A percentile compares a stretch with the other conserved stretches of the same genome.
Conservation (phyloP, 2,888 invertebrate genomes). For the Salpingus planirostris region DNA sequence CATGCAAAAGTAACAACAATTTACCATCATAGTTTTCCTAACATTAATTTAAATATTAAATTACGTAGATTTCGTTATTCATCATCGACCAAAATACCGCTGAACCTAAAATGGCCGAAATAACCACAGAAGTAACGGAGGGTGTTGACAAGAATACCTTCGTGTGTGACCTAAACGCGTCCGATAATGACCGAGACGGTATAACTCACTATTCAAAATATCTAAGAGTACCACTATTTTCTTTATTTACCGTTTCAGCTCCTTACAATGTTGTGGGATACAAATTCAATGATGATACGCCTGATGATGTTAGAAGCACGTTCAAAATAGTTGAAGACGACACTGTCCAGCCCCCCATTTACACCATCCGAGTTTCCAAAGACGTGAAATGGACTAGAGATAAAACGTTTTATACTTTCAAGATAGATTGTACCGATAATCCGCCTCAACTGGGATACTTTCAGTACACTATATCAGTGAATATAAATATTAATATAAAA, state of each 20-base stretch:
- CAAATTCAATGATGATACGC: constrained; percentile 42
- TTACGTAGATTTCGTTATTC: too few relatives aligned
- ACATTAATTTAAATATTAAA: too few relatives aligned
- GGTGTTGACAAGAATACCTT: constrained; percentile 26
- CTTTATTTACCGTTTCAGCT: too few relatives aligned
- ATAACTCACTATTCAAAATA: constrained; percentile 11
- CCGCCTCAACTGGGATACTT: constrained; percentile 14
- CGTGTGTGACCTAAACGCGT: constrained; percentile 39
- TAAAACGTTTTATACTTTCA: too few relatives aligned
- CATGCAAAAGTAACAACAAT: too few relatives aligned
- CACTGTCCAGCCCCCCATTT: too few relatives aligned
- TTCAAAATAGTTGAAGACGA: constrained; percentile 15
- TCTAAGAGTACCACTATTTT: constrained; percentile 9
- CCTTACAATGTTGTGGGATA: constrained; percentile 48
- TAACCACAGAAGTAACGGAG: constrained; percentile 42
- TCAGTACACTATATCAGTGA: constrained; percentile 1
- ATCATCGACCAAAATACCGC: constrained; percentile 44
- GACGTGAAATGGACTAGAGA: too few relatives aligned
- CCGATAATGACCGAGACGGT: constrained; percentile 54
- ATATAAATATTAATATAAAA: too few relatives aligned
- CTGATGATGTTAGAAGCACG: constrained; percentile 2
- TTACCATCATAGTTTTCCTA: too few relatives aligned
- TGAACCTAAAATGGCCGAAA: constrained; percentile 35
- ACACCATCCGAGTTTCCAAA: too few relatives aligned
- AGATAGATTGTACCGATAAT: constrained; percentile 21